Percentiles rank a stretch among this genome's conserved stretches.
Conservation (phyloP, 2,797 vertebrate species). For the Melanotaenia parkinsoni region DNA sequence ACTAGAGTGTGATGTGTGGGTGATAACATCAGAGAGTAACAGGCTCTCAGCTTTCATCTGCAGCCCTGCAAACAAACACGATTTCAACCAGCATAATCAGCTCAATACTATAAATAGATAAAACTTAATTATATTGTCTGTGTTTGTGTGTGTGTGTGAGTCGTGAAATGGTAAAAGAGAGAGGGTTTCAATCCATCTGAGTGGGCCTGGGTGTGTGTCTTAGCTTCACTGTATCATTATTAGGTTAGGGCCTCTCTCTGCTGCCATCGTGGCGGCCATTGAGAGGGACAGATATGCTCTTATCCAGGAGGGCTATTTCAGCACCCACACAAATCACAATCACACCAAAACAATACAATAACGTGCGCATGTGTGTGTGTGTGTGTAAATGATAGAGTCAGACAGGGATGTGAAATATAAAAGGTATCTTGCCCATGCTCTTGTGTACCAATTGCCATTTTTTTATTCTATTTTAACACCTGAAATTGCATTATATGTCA, state of each 20-base stretch:
- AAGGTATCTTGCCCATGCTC: slow-evolving; percentile 36
- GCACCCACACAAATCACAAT: slow-evolving; percentile 79
- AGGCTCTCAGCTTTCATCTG: slow-evolving; percentile 82
- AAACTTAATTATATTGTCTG: slow-evolving; percentile 79
- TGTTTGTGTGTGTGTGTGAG: slow-evolving; percentile 44
- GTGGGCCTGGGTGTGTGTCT: slow-evolving; percentile 35
- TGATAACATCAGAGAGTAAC: slow-evolving; percentile 82
- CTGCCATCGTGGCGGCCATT: slow-evolving; percentile 76
- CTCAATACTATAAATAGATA: slow-evolving; percentile 84
- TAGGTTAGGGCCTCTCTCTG: slow-evolving; percentile 80
- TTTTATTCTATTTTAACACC: slow-evolving; percentile 49
- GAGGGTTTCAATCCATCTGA: slow-evolving; percentile 58
- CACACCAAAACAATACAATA: slow-evolving; percentile 69
- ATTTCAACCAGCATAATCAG: slow-evolving; percentile 81
- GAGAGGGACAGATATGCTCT: slow-evolving; percentile 82
- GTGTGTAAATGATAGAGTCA: not conserved
- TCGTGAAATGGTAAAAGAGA: slow-evolving; percentile 51
- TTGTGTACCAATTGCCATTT: slow-evolving; percentile 35
- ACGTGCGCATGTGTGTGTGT: slow-evolving; percentile 3
- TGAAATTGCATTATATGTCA: slow-evolving; percentile 57
- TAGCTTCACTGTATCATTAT: slow-evolving; percentile 77
- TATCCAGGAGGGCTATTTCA: slow-evolving; percentile 81
- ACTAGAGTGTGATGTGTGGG: slow-evolving; percentile 78
- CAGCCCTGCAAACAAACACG: slow-evolving; percentile 80
- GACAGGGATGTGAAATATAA: slow-evolving; percentile 36